These are phyloP conservation scores for Polypterus bichir DNA, from an alignment of 2,113 vertebrate genomes.

Conservation along the genomic window DNA sequence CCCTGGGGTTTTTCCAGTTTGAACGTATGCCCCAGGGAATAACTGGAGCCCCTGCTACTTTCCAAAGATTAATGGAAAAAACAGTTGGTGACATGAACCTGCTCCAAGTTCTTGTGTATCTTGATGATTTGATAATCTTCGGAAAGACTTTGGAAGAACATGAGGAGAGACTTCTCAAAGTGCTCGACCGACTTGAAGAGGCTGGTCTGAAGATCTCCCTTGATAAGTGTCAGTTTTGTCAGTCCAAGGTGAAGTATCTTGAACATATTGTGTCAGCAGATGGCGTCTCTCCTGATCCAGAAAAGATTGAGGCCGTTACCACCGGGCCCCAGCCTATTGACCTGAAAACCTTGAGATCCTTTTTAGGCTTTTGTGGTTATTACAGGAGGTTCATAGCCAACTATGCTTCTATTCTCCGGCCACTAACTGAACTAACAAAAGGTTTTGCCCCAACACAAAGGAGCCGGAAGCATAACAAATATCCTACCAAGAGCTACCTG, in stretches of 20 bases:
- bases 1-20: neutral
- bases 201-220: neutral
- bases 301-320: constrained; percentile 9
- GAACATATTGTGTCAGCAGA: constrained; percentile 9
- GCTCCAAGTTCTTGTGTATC: neutral
- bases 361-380: too few relatives aligned
- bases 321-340: constrained; percentile 1
- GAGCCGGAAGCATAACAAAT: too few relatives aligned
- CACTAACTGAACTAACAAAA: too few relatives aligned
- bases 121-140: constrained; percentile 1
- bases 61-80: neutral
- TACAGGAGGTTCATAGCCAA: too few relatives aligned
- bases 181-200: neutral
- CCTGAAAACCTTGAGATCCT: neutral
- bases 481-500: too few relatives aligned
- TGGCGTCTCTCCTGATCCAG: constrained; percentile 7
- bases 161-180: constrained; percentile 1
- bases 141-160: constrained; percentile 6
- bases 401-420: too few relatives aligned
- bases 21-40: neutral
- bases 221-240: neutral
- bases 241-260: constrained; percentile 5
- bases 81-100: constrained; percentile 2
- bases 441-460: too few relatives aligned
- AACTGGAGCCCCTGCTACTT: neutral